These are phyloP conservation scores for Hexactinellida sp. DNA, from an alignment of 37 sponge, comb jelly and placozoan genomes.

Conservation along the genomic window DNA sequence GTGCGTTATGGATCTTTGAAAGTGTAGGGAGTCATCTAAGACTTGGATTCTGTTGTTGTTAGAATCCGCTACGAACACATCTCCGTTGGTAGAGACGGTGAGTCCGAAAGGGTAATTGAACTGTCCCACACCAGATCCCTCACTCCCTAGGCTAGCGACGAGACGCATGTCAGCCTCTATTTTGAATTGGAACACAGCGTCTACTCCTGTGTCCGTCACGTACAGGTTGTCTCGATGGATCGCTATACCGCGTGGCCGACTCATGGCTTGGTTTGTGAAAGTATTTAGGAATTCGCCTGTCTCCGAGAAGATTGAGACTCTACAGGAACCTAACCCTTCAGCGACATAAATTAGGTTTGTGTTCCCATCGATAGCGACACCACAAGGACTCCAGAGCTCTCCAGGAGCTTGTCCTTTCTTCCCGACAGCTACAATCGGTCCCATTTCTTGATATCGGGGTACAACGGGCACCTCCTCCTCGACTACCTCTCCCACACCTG, in stretches of 20 bases:
- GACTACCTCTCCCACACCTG: neutral
- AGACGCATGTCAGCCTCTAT: neutral
- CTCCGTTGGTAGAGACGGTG: neutral
- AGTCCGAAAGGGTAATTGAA: neutral
- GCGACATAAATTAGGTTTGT: neutral
- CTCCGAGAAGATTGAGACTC: neutral
- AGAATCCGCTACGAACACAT: neutral
- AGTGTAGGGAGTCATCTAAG: neutral
- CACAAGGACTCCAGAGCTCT: neutral
- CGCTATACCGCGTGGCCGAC: neutral
- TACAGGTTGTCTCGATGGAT: neutral
- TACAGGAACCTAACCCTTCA: neutral
- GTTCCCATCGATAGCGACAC: neutral
- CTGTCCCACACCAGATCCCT: neutral
- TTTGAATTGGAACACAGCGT: neutral
- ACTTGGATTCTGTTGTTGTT: neutral
- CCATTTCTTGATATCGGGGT: neutral
- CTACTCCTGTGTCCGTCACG: neutral
- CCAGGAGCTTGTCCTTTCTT: neutral
- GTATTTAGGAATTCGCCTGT: neutral
- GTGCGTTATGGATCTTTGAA: neutral
- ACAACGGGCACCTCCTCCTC: conserved; percentile 9
- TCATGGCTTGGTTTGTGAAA: neutral
- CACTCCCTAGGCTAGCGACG: neutral
- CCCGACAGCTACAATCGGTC: neutral